Evolutionary conservation across 2,888 invertebrate species (phyloP).

Genomic region (Athalia cordata): DNA sequence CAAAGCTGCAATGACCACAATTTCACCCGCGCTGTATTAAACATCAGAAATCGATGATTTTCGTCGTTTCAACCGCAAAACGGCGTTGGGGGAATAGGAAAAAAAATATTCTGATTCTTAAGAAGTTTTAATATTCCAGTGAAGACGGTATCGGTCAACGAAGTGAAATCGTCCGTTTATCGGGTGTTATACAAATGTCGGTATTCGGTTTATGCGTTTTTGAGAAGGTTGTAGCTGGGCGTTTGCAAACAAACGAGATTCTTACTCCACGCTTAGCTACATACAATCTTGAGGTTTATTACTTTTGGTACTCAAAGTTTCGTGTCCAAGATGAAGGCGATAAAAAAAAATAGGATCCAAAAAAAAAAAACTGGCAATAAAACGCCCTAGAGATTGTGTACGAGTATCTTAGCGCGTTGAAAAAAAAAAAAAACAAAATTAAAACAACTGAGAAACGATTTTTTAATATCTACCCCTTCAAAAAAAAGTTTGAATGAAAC

Average conservation of each 20-base stretch:
- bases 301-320: not conserved
- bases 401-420: not conserved
- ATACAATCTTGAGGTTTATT: not conserved
- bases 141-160: no score
- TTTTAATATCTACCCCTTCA: not conserved
- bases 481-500: not conserved
- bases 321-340: no score
- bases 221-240: conserved; percentile 34
- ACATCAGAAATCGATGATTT: no score
- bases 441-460: not conserved
- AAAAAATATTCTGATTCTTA: no score
- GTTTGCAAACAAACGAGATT: not conserved
- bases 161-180: not conserved
- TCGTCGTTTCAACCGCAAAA: no score
- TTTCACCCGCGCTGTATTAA: no score
- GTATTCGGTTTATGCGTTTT: conserved; percentile 35
- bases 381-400: not conserved
- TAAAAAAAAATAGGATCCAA: no score
- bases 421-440: conserved; percentile 1
- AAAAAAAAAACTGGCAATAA: conserved; percentile 20
- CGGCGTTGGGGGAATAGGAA: no score
- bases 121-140: no score
- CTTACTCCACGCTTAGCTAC: conserved; percentile 8
- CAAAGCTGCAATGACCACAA: no score
- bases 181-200: conserved; percentile 18